phyloP scores from a whole-genome alignment of 2,113 vertebrate species.

The Dunckerocampus dactyliophorus region DNA sequence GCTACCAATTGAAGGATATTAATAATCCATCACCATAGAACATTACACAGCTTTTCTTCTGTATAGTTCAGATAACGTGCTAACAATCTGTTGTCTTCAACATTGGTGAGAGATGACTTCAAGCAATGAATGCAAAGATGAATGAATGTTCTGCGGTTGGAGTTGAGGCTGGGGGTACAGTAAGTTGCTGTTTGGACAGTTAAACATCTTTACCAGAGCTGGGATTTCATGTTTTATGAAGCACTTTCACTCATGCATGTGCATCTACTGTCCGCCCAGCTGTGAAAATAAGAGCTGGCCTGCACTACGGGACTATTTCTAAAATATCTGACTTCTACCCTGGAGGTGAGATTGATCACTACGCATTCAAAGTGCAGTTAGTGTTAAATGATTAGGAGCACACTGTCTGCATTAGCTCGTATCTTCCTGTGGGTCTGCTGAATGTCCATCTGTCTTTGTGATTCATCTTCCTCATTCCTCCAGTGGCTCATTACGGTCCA shows the following conservation, averaged over 20 bases:
- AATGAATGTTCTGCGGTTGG: neutral
- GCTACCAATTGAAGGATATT: no score
- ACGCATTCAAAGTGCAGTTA: constrained; percentile 4
- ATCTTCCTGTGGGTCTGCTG: constrained; percentile 2
- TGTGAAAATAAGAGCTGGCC: constrained; percentile 56
- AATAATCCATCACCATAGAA: no score
- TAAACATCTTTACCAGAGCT: constrained; percentile 26
- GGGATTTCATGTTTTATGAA: constrained; percentile 31
- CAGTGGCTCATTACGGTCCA: constrained; percentile 13
- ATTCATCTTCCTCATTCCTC: constrained; percentile 11
- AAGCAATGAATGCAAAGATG: neutral
- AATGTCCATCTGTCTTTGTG: neutral
- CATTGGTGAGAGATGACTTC: neutral
- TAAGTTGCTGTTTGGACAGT: neutral
- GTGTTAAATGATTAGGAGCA: neutral
- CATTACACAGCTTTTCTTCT: no score
- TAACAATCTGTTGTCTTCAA: neutral
- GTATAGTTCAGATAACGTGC: neutral
- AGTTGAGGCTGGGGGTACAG: neutral
- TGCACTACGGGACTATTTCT: constrained; percentile 43
- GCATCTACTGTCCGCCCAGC: constrained; percentile 38
- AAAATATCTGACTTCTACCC: constrained; percentile 18
- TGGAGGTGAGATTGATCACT: constrained; percentile 24
- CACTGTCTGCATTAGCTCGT: neutral
- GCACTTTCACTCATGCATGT: constrained; percentile 18